Evolutionary conservation across 1,140 invertebrate species (phyloP).

Genomic region (Euura saliciscinereae): DNA sequence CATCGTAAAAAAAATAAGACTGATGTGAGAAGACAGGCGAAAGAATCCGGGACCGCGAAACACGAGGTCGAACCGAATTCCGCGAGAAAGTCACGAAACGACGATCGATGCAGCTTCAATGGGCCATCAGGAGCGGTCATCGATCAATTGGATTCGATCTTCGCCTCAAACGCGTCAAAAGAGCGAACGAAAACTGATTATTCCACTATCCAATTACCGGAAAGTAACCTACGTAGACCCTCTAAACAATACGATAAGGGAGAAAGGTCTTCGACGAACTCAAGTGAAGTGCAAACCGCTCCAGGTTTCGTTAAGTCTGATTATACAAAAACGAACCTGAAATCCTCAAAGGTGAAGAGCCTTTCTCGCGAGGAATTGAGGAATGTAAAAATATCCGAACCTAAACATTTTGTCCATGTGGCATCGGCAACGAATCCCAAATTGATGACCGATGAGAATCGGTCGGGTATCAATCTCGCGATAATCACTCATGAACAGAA

Average conservation of each 20-base stretch:
- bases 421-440: constrained; percentile 45
- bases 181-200: background rate
- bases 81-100: background rate
- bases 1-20: constrained; percentile 4
- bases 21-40: background rate
- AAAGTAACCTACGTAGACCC: constrained; percentile 17
- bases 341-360: constrained; percentile 20
- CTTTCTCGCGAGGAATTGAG: constrained; percentile 36
- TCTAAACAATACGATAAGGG: constrained; percentile 16
- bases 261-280: background rate
- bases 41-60: background rate
- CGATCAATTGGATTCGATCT: no score
- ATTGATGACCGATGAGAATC: constrained; percentile 25
- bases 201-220: background rate
- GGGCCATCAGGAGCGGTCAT: no score
- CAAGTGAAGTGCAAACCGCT: constrained; percentile 18
- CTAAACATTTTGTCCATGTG: constrained; percentile 52
- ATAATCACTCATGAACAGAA: constrained; percentile 31
- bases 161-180: background rate
- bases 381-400: constrained; percentile 41
- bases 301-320: background rate
- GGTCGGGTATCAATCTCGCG: constrained; percentile 36
- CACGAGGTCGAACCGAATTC: background rate
- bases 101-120: background rate
- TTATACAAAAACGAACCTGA: background rate